A percentile compares a stretch with the other conserved stretches of the same genome.
Evolutionary conservation across 1,140 invertebrate genomes (phyloP).

Genomic region (Dinoponera quadriceps): DNA sequence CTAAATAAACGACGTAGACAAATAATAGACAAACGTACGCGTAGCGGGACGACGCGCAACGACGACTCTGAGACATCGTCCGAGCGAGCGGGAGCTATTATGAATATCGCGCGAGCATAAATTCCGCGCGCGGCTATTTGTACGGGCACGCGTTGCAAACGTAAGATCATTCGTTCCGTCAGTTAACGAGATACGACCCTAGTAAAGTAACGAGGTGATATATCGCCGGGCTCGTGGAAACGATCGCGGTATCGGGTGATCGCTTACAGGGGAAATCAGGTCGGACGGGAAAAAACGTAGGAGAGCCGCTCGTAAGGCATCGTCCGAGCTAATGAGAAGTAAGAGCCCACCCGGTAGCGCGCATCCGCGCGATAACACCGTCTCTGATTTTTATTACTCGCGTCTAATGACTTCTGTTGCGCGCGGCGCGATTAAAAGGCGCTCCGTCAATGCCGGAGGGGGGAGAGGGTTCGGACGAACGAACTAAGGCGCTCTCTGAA

Average conservation of each 20-base stretch:
- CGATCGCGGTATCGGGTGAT: conserved; percentile 46
- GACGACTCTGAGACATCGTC: neutral
- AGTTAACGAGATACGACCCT: conserved; percentile 47
- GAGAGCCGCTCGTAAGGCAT: neutral
- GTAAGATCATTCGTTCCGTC: conserved; percentile 47
- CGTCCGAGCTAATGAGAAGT: conserved; percentile 45
- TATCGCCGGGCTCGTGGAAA: conserved; percentile 32
- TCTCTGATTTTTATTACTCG: conserved; percentile 26
- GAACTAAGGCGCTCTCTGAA: neutral
- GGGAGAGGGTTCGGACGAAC: neutral
- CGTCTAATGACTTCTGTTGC: conserved; percentile 38
- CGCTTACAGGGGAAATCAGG: conserved; percentile 47
- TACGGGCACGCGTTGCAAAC: conserved; percentile 16
- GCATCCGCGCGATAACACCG: neutral
- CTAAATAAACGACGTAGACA: too few species aligned
- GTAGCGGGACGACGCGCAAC: neutral
- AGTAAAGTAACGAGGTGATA: conserved; percentile 45
- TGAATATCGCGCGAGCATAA: conserved; percentile 5
- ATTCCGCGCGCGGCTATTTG: conserved; percentile 17
- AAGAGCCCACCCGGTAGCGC: conserved; percentile 42
- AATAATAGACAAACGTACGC: neutral
- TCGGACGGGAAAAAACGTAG: conserved; percentile 32
- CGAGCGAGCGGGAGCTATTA: neutral
- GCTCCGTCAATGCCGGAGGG: neutral
- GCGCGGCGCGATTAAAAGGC: conserved; percentile 6